Conservation (phyloP, 2,888 invertebrate species). For the Lysandra coridon region DNA sequence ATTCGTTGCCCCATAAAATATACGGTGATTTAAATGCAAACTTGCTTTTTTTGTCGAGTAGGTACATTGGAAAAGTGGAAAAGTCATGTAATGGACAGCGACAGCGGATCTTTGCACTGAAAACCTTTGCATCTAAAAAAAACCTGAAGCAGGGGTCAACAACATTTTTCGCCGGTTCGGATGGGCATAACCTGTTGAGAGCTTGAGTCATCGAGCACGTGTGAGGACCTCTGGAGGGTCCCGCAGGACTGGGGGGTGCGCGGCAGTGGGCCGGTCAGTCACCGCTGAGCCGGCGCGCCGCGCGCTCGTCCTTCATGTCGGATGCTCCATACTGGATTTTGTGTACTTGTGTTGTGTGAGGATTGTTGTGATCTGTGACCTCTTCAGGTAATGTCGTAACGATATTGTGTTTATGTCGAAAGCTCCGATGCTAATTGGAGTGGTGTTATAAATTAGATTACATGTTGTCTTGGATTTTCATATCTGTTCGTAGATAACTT, state of each 20-base stretch:
- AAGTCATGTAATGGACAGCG: too few relatives aligned
- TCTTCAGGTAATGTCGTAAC: conserved; percentile 18
- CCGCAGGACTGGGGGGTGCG: conserved; percentile 72
- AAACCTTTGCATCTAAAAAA: not conserved
- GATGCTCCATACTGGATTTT: conserved; percentile 38
- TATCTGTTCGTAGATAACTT: too few relatives aligned
- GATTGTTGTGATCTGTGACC: conserved; percentile 17
- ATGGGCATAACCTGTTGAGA: conserved; percentile 51
- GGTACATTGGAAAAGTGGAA: too few relatives aligned
- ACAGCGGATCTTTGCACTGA: not conserved
- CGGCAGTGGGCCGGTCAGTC: conserved; percentile 79
- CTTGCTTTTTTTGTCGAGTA: too few relatives aligned
- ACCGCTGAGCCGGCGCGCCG: conserved; percentile 75
- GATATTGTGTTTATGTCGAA: not conserved
- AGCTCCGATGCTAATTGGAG: not conserved
- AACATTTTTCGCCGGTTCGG: conserved; percentile 36
- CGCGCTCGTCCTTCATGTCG: conserved; percentile 58
- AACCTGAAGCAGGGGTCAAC: conserved; percentile 34
- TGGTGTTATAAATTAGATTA: not conserved
- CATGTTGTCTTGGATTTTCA: too few relatives aligned
- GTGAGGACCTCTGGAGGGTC: conserved; percentile 70
- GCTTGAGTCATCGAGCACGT: conserved; percentile 49
- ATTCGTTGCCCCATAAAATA: too few relatives aligned
- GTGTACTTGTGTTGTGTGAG: not conserved
- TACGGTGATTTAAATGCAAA: too few relatives aligned